A percentile compares a stretch with the other conserved stretches of the same genome.
Conservation (phyloP, 37 sponge, comb jelly and placozoan species). For the Dysidea cf. avara region DNA sequence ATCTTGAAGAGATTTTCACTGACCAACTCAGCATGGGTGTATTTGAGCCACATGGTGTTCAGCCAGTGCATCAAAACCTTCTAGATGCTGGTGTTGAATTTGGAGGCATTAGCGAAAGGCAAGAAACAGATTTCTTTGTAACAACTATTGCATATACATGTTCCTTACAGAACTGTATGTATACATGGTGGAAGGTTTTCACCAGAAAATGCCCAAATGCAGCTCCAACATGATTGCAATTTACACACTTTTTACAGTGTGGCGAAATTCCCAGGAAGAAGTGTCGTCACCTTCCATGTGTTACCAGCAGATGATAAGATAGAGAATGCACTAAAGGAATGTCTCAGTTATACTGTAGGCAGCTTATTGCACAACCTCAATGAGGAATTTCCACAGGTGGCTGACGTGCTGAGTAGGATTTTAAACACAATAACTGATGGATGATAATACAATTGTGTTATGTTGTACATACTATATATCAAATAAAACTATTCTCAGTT, state of each 20-base stretch:
- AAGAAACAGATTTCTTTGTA: not conserved
- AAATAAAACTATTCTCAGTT: not conserved
- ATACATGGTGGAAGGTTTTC: constrained; percentile 68
- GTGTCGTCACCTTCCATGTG: constrained; percentile 59
- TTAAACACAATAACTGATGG: not conserved
- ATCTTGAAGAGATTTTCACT: constrained; percentile 3
- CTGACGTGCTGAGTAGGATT: not conserved
- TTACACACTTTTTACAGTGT: constrained; percentile 66
- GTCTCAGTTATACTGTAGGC: constrained; percentile 21
- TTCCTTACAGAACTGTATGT: constrained; percentile 67
- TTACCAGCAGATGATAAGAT: constrained; percentile 18
- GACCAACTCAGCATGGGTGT: constrained; percentile 68
- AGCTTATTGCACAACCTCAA: constrained; percentile 16
- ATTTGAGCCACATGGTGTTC: constrained; percentile 60
- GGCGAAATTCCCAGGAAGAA: constrained; percentile 27
- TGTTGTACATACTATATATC: not conserved
- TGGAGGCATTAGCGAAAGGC: constrained; percentile 47
- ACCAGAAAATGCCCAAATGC: constrained; percentile 80
- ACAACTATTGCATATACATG: not conserved
- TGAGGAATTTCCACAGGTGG: constrained; percentile 4
- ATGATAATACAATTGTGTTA: not conserved
- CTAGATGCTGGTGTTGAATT: constrained; percentile 71
- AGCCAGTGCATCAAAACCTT: constrained; percentile 67
- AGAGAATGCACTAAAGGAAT: constrained; percentile 38
- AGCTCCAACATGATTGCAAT: constrained; percentile 8